Percentiles rank a stretch among this genome's conserved stretches.
phyloP scores from a whole-genome alignment of 2,797 vertebrate genomes.

The Echiichthys vipera region DNA sequence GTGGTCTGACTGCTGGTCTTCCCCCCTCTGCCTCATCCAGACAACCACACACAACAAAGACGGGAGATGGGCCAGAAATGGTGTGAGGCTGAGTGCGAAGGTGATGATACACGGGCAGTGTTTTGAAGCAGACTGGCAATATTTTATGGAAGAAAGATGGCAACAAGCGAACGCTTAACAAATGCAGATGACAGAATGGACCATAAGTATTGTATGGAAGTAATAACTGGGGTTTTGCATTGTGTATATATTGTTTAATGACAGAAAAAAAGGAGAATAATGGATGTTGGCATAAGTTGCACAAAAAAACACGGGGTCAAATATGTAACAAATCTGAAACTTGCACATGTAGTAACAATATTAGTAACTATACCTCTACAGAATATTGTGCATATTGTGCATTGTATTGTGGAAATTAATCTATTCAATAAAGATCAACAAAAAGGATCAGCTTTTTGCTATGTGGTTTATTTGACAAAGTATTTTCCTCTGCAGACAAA shows the following conservation, averaged over 20 bases:
- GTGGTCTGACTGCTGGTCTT: slow-evolving; percentile 75
- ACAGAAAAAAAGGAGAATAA: slow-evolving; percentile 17
- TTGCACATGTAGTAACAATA: neutral
- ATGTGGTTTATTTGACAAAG: no score
- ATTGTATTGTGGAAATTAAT: no score
- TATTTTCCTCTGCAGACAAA: no score
- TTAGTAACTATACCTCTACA: neutral
- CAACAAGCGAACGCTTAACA: slow-evolving; percentile 50
- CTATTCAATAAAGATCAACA: no score
- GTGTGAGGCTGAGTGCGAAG: slow-evolving; percentile 70
- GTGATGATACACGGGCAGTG: slow-evolving; percentile 71
- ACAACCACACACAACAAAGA: slow-evolving; percentile 79
- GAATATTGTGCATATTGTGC: neutral
- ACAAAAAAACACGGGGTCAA: slow-evolving; percentile 7
- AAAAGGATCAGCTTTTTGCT: no score
- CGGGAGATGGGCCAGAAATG: slow-evolving; percentile 68
- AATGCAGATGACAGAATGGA: slow-evolving; percentile 52
- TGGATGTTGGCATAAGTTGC: neutral
- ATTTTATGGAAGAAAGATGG: slow-evolving; percentile 56
- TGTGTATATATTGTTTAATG: slow-evolving; percentile 11
- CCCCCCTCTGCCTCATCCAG: slow-evolving; percentile 65
- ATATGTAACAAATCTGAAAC: slow-evolving; percentile 2
- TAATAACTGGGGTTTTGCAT: slow-evolving; percentile 15
- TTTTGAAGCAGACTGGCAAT: slow-evolving; percentile 44
- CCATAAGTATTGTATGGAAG: neutral